Conservation (phyloP, 2,797 vertebrate genomes). For the Sparidentex hasta region DNA sequence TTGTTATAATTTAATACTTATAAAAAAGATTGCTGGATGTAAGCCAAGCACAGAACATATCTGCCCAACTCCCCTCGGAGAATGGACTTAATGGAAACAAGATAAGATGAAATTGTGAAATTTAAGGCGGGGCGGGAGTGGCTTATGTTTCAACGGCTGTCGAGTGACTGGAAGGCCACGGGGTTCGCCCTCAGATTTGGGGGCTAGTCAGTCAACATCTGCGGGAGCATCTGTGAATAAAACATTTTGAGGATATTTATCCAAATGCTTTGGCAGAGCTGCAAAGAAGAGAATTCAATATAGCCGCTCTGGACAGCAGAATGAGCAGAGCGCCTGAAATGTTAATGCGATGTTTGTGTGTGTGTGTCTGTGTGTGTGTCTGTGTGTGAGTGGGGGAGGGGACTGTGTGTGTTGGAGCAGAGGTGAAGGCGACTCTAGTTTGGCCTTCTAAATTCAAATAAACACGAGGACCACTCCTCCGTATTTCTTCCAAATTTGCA, state of each 20-base stretch:
- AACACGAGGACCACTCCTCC: slow-evolving; percentile 32
- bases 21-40: slow-evolving; percentile 47
- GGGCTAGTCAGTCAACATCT: slow-evolving; percentile 37
- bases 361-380: slow-evolving; percentile 5
- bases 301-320: slow-evolving; percentile 46
- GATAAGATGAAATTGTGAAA: slow-evolving; percentile 38
- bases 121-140: slow-evolving; percentile 26
- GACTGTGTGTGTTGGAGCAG: neutral
- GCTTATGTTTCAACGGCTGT: slow-evolving; percentile 27
- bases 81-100: slow-evolving; percentile 51
- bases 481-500: slow-evolving; percentile 31
- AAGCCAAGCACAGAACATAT: slow-evolving; percentile 34
- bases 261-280: slow-evolving; percentile 42
- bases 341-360: slow-evolving; percentile 34
- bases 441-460: slow-evolving; percentile 46
- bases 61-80: slow-evolving; percentile 20
- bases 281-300: slow-evolving; percentile 40
- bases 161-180: slow-evolving; percentile 17
- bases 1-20: slow-evolving; percentile 34
- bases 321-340: slow-evolving; percentile 36
- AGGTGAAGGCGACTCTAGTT: slow-evolving; percentile 16
- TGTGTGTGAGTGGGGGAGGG: neutral
- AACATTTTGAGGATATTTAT: slow-evolving; percentile 35
- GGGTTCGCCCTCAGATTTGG: slow-evolving; percentile 28
- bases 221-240: slow-evolving; percentile 38